A percentile compares a stretch with the other conserved stretches of the same genome.
These are phyloP conservation scores for Monopterus albus DNA, from an alignment of 2,113 vertebrate genomes.

Conservation along the genomic window DNA sequence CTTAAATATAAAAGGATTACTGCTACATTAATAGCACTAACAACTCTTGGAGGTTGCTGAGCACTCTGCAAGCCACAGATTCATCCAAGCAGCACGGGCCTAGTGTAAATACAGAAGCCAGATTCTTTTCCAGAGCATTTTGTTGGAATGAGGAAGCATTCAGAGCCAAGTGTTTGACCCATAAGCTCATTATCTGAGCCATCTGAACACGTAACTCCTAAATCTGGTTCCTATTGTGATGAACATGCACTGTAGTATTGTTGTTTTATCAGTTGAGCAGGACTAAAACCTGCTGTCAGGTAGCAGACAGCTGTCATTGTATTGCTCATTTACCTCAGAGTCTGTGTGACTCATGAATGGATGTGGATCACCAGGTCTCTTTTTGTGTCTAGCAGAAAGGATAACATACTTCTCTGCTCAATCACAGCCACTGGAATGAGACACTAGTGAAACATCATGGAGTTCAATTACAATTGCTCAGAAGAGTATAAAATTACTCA, in stretches of 20 bases:
- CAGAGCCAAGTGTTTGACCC: not conserved
- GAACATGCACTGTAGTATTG: not conserved
- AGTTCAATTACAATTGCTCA: too few relatives aligned
- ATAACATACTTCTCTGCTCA: not conserved
- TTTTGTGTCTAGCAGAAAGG: not conserved
- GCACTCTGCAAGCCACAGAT: slow-evolving; percentile 3
- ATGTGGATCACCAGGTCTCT: not conserved
- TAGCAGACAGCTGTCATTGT: slow-evolving; percentile 32
- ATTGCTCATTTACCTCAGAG: slow-evolving; percentile 20
- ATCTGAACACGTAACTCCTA: not conserved
- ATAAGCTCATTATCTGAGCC: not conserved
- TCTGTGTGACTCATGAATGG: slow-evolving; percentile 47
- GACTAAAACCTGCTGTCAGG: too few relatives aligned
- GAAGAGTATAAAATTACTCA: too few relatives aligned
- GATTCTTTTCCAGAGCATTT: slow-evolving; percentile 16
- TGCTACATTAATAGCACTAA: slow-evolving; percentile 56
- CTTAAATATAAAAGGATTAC: slow-evolving; percentile 52
- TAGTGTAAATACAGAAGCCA: slow-evolving; percentile 56
- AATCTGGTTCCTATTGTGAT: not conserved
- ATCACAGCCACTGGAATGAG: not conserved
- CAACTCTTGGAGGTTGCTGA: slow-evolving; percentile 32
- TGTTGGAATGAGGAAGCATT: not conserved
- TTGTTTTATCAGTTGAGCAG: too few relatives aligned
- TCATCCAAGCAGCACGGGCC: slow-evolving; percentile 10
- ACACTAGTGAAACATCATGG: not conserved